Base-by-base conservation (phyloP, 1,140 invertebrate genomes). In the Coelopa frigida region DNA sequence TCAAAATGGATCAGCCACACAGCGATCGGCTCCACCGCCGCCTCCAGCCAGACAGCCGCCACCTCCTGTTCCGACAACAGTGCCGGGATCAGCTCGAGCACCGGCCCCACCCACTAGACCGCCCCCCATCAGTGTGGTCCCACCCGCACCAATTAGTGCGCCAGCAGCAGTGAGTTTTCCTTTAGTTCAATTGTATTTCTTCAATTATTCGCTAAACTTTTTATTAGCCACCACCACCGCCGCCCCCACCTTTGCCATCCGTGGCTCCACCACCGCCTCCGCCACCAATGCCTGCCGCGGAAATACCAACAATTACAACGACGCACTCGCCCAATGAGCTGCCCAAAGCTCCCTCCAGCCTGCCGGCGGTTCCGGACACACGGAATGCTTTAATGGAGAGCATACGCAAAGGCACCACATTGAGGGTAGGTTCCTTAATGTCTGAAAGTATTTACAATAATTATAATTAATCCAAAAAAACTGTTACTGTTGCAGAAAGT, bases 321-420 rank as follows among this genome's bases (percentile, higher is more conserved):
- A 55, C 66, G 20, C 49, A 57, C 26, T 54, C 58, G 36, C 48
- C 55, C 37, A 45, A 39, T 22, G 50, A 43, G 27, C 57, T 55
- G 49, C 55, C 45, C 21, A 61, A 52, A 39, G 46, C 51, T n/a
- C 37, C 52, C 10, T 27, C 44, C 10, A 48, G 43, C 50, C 4
- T 55, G 37, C 53, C 55, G 27, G 56, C 64, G 5, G 52, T 52
- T 32, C 38, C 54, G 2, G 83, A 86, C 68, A 56, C 75, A 4
- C 73, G 79, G 10, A 76, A 78, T 37, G 81, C 81, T 27, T 76
- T 94, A 4, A 78, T 93, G 79, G 81, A 87, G 43, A 81, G 81
- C 45, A 92, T 93, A 54, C 73, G 84, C 53, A 78, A 72, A 57
- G 87, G 86, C 22, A 76, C 73, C 22, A 65, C 60, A 10, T 62